phyloP scores from a whole-genome alignment of 2,797 vertebrate species.

The Percopsis omiscomaycus region DNA sequence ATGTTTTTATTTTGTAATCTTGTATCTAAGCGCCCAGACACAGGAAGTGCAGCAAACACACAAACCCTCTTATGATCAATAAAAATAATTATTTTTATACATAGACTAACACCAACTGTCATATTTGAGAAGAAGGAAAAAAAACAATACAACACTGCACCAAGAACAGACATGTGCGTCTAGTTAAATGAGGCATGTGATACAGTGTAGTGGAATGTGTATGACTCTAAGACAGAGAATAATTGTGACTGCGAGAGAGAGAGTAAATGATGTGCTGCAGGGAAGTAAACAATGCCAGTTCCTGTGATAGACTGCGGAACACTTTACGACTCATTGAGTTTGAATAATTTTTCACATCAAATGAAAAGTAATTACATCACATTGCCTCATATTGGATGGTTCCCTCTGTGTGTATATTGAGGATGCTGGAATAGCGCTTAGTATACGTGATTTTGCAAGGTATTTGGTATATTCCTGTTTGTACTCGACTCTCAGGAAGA shows the following conservation, averaged over 20 bases:
- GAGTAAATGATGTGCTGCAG: conserved; percentile 71
- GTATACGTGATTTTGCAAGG: neutral
- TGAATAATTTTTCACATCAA: conserved; percentile 76
- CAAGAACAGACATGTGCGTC: conserved; percentile 34
- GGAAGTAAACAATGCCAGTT: conserved; percentile 75
- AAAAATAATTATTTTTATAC: conserved; percentile 36
- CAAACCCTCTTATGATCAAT: conserved; percentile 33
- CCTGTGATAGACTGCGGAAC: conserved; percentile 70
- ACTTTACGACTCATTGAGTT: conserved; percentile 76
- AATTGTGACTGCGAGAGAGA: conserved; percentile 68
- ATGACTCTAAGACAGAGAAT: conserved; percentile 72
- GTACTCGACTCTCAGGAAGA: too few relatives aligned
- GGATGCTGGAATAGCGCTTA: neutral
- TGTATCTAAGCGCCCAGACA: neutral
- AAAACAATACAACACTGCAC: too few relatives aligned
- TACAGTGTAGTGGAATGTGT: conserved; percentile 64
- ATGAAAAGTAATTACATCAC: conserved; percentile 75
- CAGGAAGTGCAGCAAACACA: neutral
- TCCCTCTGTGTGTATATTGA: conserved; percentile 23
- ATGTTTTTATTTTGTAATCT: neutral
- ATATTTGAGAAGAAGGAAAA: neutral
- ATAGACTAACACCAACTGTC: conserved; percentile 45
- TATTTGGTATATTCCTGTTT: too few relatives aligned
- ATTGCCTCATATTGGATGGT: conserved; percentile 64
- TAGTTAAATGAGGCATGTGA: conserved; percentile 72